A percentile compares a stretch with the other conserved stretches of the same genome.
These are phyloP conservation scores for Drosophila setosimentum DNA, from an alignment of 2,888 invertebrate species.

Conservation along the genomic window DNA sequence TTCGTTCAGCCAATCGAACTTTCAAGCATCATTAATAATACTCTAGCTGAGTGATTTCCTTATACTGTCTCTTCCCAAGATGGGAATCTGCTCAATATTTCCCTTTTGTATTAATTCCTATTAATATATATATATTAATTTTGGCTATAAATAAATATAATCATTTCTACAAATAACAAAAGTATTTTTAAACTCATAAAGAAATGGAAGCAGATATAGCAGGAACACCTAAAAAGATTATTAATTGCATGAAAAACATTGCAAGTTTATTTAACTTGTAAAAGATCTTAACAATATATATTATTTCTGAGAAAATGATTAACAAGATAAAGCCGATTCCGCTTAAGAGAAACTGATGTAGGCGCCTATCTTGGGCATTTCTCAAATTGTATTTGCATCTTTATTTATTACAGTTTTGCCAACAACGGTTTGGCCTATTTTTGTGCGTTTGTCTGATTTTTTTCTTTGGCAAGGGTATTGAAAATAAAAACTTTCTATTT, in stretches of 20 bases:
- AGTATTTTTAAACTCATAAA: background rate
- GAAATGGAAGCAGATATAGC: no score
- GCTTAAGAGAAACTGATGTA: background rate
- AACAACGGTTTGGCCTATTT: conserved; percentile 30
- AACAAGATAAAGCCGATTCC: background rate
- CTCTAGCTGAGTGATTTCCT: background rate
- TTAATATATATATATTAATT: no score
- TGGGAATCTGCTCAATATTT: background rate
- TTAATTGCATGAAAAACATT: background rate
- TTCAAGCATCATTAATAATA: background rate
- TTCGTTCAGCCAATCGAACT: conserved; percentile 6
- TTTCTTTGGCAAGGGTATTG: conserved; percentile 25
- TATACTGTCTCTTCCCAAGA: no score
- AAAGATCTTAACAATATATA: background rate
- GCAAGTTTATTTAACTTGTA: background rate
- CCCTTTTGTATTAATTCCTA: background rate
- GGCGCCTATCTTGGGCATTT: background rate
- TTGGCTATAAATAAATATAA: background rate
- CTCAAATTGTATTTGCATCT: background rate
- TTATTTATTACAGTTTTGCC: conserved; percentile 4
- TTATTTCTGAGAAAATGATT: background rate
- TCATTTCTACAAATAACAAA: background rate
- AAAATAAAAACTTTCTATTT: conserved; percentile 72
- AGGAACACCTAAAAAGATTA: background rate
- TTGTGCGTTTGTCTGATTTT: conserved; percentile 8